Percentiles rank a stretch among this genome's conserved stretches.
Conservation (phyloP, 2,113 vertebrate species). For the Pygoscelis adeliae region DNA sequence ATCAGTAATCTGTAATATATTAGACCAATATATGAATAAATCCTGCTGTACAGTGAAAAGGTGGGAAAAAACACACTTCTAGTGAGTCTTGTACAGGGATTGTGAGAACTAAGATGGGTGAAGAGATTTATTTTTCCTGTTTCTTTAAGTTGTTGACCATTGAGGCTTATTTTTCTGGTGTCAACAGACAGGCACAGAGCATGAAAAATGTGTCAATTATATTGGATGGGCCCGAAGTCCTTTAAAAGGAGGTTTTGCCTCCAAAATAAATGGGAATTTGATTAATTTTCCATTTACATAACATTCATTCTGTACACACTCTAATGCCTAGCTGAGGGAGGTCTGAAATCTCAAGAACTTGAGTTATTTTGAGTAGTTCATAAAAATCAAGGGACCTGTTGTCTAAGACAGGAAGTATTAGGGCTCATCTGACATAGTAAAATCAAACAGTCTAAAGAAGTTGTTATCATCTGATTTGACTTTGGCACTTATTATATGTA, state of each 20-base stretch:
- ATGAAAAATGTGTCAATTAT: background rate
- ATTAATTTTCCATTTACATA: background rate
- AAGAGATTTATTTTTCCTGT: background rate
- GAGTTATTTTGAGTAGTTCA: background rate
- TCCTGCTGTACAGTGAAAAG: background rate
- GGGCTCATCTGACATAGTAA: background rate
- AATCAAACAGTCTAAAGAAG: background rate
- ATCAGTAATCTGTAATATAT: background rate
- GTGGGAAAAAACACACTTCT: background rate
- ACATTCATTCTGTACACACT: background rate
- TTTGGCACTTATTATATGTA: background rate
- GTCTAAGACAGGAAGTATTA: background rate
- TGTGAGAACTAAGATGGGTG: background rate
- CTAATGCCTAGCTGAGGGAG: background rate
- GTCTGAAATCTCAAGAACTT: background rate
- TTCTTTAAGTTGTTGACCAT: background rate
- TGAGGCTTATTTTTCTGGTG: background rate
- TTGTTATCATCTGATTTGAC: background rate
- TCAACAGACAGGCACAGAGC: background rate
- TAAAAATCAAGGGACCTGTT: background rate
- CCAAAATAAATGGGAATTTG: background rate
- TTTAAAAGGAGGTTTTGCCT: background rate
- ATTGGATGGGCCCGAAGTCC: background rate
- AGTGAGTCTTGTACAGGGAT: background rate
- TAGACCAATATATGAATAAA: background rate